phyloP scores from a whole-genome alignment of 2,888 invertebrate genomes.

The Rhopalosiphum nymphaeae region DNA sequence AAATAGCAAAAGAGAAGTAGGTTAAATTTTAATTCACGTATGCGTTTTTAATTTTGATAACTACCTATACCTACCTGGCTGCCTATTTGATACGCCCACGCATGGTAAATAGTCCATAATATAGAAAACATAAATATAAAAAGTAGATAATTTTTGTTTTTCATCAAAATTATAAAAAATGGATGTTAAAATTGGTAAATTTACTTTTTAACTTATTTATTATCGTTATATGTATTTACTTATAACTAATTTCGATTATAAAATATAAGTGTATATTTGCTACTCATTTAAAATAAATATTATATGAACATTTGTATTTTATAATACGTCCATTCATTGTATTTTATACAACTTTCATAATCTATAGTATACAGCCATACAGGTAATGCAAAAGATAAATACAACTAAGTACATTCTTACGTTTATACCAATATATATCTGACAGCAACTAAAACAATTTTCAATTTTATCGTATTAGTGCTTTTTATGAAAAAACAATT shows the following conservation, averaged over 20 bases:
- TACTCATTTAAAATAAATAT: not conserved
- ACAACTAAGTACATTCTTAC: not conserved
- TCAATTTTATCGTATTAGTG: not conserved
- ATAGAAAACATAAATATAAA: not conserved
- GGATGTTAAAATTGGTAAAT: not conserved
- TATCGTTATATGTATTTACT: not conserved
- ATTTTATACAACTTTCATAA: not conserved
- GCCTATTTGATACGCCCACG: not conserved
- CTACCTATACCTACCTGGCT: not conserved
- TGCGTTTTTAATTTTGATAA: conserved; percentile 5
- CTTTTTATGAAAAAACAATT: not conserved
- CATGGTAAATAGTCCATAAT: conserved; percentile 7
- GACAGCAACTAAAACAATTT: not conserved
- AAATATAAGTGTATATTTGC: not conserved
- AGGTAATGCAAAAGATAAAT: no score
- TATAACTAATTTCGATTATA: not conserved
- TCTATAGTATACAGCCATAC: not conserved
- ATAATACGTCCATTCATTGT: not conserved
- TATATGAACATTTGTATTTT: not conserved
- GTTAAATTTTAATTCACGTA: conserved; percentile 28
- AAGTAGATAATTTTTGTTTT: not conserved
- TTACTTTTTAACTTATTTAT: not conserved
- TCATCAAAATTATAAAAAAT: not conserved
- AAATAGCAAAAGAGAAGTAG: conserved; percentile 30
- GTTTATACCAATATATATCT: not conserved